phyloP scores from a whole-genome alignment of 2,888 invertebrate genomes.

The Cataglyphis cursor region DNA sequence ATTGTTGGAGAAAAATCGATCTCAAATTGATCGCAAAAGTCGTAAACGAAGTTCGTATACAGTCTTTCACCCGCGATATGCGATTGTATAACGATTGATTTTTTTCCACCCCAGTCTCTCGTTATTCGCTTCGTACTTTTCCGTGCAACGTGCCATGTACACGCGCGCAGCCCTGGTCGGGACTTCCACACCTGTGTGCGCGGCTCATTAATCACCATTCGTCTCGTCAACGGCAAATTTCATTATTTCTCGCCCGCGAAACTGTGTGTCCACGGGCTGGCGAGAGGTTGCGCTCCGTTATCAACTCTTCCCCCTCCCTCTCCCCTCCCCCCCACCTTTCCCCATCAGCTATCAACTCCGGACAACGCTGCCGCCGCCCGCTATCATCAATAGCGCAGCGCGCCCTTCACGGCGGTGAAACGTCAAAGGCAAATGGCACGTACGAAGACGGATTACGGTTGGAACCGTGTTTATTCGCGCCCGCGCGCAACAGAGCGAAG shows the following conservation, averaged over 20 bases:
- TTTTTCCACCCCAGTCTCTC: conserved; percentile 1
- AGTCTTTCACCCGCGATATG: neutral
- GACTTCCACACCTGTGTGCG: conserved; percentile 45
- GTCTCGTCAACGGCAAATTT: conserved; percentile 68
- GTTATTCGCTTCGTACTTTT: conserved; percentile 36
- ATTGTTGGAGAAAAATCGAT: neutral
- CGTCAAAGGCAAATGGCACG: conserved; percentile 74
- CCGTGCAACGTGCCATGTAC: neutral
- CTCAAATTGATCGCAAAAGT: neutral
- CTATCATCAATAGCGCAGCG: conserved; percentile 49
- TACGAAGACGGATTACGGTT: conserved; percentile 77
- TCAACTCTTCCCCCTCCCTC: neutral
- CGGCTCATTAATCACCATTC: conserved; percentile 74
- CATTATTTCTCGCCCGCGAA: conserved; percentile 67
- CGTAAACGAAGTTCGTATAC: neutral
- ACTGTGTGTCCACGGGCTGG: conserved; percentile 46
- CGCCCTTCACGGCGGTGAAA: conserved; percentile 55
- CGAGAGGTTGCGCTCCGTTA: conserved; percentile 11
- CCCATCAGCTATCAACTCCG: conserved; percentile 38
- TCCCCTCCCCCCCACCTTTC: neutral
- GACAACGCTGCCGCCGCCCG: conserved; percentile 25
- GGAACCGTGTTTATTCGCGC: conserved; percentile 52
- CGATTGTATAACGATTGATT: conserved; percentile 31
- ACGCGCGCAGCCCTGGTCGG: conserved; percentile 3
- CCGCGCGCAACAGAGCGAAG: conserved; percentile 5